Conservation (phyloP, 35 echinoderm and acorn worm genomes). For the Strongylocentrotus purpuratus region DNA sequence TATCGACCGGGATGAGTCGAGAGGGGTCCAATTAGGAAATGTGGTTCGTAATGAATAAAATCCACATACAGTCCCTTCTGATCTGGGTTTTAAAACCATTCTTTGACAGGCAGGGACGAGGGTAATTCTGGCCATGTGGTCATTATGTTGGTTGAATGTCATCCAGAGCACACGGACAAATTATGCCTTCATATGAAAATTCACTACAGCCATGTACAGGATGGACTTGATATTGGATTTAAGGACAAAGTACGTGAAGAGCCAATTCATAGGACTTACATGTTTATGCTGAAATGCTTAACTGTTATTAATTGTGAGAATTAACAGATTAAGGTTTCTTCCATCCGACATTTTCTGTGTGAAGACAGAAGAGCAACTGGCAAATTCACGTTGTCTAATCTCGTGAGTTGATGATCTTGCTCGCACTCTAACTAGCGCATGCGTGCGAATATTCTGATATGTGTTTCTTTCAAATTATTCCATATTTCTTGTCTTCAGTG, state of each 20-base stretch:
- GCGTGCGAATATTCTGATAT: not conserved
- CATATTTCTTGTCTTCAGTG: too few species aligned
- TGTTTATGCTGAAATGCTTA: not conserved
- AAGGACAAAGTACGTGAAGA: not conserved
- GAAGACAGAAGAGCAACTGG: not conserved
- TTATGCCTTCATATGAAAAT: not conserved
- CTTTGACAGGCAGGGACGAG: not conserved
- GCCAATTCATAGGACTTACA: too few species aligned
- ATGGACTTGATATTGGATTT: not conserved
- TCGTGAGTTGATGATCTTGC: not conserved
- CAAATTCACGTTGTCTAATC: not conserved
- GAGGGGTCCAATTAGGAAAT: conserved; percentile 35
- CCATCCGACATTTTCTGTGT: not conserved
- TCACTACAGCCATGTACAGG: not conserved
- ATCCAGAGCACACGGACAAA: not conserved
- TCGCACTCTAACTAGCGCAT: not conserved
- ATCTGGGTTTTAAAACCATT: not conserved
- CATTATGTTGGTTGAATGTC: not conserved
- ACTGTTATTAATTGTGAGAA: not conserved
- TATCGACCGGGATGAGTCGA: conserved; percentile 25
- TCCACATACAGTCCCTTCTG: conserved; percentile 13
- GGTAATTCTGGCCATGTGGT: not conserved
- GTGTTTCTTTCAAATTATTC: not conserved
- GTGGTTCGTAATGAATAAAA: conserved; percentile 20
- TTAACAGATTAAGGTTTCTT: not conserved